Evolutionary conservation across 2,797 vertebrate species (phyloP), one percentile per base, ranked within the genome.

Genomic region (Lacerta bilineata): DNA sequence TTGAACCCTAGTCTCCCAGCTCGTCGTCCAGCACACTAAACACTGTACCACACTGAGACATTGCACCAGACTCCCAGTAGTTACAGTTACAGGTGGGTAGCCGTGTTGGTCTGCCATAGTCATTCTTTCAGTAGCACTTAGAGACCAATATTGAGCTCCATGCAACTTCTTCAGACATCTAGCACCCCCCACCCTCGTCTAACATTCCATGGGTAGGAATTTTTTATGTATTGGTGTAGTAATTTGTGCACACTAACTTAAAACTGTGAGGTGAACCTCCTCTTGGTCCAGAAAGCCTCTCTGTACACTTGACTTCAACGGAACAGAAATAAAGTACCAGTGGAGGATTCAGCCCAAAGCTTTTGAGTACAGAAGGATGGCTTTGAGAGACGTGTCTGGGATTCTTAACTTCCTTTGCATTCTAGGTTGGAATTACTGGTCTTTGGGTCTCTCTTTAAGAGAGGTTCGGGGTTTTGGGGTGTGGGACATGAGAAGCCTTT

Each of bases 171-270:
- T n/a, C n/a, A n/a, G n/a, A n/a, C n/a, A 80, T 25, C 33, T 7
- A 75, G 80, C 59, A 36, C 11, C 8, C 33, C 43, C 27, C 41
- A 39, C 4, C 69, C 36, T 39, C 18, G 23, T 85, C 78, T n/a
- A 89, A 93, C 93, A 93, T 95, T 96, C 95, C 93, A 82, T 87
- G 82, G 88, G 79, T 93, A 91, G 91, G 87, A 71, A 76, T 90
- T 91, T 91, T 91, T 68, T 66, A 92, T 93, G 94, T 95, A 90
- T 94, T 89, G 90, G 81, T 95, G 94, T 95, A 93, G 92, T 90
- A 91, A 89, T 91, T 93, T 87, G 95, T 96, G 94, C n/a, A n/a
- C 93, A 95, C 92, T 94, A 95, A 94, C 85, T 93, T 92, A 93
- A 93, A 64, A 91, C 29, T 93, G 90, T 95, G 91, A 91, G 88